Conservation (phyloP, 1,140 invertebrate species). For the Diuraphis noxia region DNA sequence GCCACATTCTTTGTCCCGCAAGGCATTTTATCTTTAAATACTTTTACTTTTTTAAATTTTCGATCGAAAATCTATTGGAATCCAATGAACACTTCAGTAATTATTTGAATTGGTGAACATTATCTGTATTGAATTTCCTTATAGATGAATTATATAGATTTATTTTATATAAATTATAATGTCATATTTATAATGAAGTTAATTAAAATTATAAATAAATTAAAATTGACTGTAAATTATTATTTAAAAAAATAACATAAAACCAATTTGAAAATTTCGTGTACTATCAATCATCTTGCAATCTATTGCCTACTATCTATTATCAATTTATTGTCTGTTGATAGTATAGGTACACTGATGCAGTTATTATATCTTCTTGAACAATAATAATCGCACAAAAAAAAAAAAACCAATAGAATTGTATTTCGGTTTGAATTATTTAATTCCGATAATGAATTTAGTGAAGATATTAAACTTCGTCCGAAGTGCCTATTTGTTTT, state of each 20-base stretch:
- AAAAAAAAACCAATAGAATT: no score
- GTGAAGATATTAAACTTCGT: not conserved
- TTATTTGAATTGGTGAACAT: not conserved
- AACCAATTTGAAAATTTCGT: no score
- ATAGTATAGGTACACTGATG: not conserved
- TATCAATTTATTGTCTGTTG: no score
- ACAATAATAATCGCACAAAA: not conserved
- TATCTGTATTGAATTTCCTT: no score
- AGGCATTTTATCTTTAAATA: not conserved
- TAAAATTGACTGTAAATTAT: no score
- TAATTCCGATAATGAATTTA: not conserved
- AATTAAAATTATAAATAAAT: no score
- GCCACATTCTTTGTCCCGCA: not conserved
- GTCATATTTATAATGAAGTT: no score
- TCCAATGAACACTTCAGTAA: not conserved
- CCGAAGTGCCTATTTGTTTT: not conserved
- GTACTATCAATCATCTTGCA: no score
- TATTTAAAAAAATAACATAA: no score
- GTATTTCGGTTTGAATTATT: not conserved
- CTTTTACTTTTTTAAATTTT: not conserved
- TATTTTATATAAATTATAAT: no score
- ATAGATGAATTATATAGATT: no score
- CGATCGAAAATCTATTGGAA: not conserved
- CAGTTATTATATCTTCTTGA: not conserved
- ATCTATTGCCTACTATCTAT: no score